Percentiles rank a stretch among this genome's conserved stretches.
Evolutionary conservation across 2,113 vertebrate genomes (phyloP).

Genomic region (Acrocephalus kingi): DNA sequence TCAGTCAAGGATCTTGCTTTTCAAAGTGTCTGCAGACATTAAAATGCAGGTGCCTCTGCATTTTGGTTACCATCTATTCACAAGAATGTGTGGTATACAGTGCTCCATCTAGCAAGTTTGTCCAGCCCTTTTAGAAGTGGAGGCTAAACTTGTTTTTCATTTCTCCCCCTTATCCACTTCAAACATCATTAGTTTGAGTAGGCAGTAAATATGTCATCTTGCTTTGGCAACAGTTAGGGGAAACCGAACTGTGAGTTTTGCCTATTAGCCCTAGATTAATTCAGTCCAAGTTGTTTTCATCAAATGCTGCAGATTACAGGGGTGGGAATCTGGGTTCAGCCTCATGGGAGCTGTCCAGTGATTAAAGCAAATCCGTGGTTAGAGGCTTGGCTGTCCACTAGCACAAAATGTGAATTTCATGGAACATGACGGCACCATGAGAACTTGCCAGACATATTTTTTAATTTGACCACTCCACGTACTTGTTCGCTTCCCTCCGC

Average conservation of each 20-base stretch:
- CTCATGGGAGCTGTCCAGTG: constrained; percentile 70
- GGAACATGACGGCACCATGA: constrained; percentile 56
- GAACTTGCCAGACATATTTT: constrained; percentile 43
- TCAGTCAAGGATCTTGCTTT: not conserved
- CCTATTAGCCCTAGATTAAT: constrained; percentile 66
- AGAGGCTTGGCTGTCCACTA: constrained; percentile 61
- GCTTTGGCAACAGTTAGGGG: constrained; percentile 56
- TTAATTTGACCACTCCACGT: constrained; percentile 28
- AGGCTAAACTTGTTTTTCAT: constrained; percentile 66
- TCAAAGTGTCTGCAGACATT: not conserved
- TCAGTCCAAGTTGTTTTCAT: constrained; percentile 74
- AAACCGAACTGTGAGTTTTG: constrained; percentile 22
- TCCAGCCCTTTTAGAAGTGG: constrained; percentile 43
- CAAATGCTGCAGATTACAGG: constrained; percentile 66
- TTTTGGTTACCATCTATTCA: constrained; percentile 45
- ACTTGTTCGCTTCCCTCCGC: not conserved
- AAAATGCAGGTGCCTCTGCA: not conserved
- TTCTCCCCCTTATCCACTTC: constrained; percentile 40
- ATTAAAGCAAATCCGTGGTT: constrained; percentile 72
- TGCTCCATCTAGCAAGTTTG: not conserved
- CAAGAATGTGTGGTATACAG: not conserved
- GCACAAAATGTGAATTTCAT: constrained; percentile 61
- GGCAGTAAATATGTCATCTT: constrained; percentile 59
- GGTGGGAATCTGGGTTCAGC: constrained; percentile 63
- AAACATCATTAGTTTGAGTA: constrained; percentile 55